Evolutionary conservation across 2,888 invertebrate species (phyloP).

Genomic region (Bombyx huttoni): DNA sequence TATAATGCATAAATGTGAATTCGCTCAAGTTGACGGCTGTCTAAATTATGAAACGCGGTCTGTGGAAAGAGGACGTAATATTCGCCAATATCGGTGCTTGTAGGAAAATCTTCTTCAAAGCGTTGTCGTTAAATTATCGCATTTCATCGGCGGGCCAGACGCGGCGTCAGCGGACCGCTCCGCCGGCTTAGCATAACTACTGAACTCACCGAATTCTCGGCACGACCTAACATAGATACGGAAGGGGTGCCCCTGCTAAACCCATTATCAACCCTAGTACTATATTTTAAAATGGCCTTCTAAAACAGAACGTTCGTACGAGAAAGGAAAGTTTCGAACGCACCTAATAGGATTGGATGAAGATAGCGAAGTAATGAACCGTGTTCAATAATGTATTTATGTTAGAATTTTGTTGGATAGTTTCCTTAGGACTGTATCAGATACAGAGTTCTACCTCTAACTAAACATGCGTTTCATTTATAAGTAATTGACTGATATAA

Average conservation of each 20-base stretch:
- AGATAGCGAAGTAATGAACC: slow-evolving; percentile 67
- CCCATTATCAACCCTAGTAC: slow-evolving; percentile 64
- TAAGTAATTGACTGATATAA: no score
- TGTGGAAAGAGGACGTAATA: slow-evolving; percentile 34
- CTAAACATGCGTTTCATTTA: no score
- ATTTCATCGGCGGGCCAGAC: slow-evolving; percentile 48
- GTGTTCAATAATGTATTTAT: slow-evolving; percentile 69
- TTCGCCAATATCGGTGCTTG: slow-evolving; percentile 42
- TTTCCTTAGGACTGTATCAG: neutral
- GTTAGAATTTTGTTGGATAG: slow-evolving; percentile 21
- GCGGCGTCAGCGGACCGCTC: slow-evolving; percentile 50
- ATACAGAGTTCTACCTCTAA: neutral
- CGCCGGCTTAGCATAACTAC: slow-evolving; percentile 56
- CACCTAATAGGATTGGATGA: slow-evolving; percentile 66
- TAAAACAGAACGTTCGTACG: slow-evolving; percentile 47
- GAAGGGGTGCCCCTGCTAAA: slow-evolving; percentile 44
- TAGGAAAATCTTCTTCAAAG: slow-evolving; percentile 37
- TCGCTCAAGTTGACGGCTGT: slow-evolving; percentile 33
- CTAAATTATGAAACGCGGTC: slow-evolving; percentile 44
- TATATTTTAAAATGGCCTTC: slow-evolving; percentile 61
- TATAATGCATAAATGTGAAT: slow-evolving; percentile 32
- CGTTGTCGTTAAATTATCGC: slow-evolving; percentile 59
- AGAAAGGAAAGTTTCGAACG: slow-evolving; percentile 46
- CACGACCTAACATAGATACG: slow-evolving; percentile 43
- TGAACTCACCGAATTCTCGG: slow-evolving; percentile 42